Conservation (phyloP, 2,113 vertebrate species). For the Pluvianellus socialis region DNA sequence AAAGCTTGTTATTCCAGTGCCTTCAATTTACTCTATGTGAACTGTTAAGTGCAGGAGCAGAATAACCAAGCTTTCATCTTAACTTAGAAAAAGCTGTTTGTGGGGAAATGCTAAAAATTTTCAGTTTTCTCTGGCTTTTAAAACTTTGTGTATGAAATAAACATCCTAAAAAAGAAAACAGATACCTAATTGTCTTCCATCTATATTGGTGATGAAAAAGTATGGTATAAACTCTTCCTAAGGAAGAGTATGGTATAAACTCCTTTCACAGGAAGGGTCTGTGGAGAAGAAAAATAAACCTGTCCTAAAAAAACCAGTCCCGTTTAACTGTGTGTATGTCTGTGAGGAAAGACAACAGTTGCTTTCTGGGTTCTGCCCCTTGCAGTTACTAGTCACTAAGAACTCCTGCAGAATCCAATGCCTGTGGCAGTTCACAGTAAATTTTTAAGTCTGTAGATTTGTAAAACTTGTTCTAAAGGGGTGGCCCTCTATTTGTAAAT, state of each 20-base stretch:
- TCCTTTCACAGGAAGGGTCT: too few species aligned
- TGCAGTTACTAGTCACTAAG: neutral
- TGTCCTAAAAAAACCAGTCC: neutral
- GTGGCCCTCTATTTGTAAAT: neutral
- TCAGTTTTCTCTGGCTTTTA: neutral
- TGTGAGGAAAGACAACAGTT: neutral
- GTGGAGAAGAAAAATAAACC: neutral
- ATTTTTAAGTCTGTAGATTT: neutral
- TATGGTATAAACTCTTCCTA: neutral
- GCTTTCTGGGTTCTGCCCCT: neutral
- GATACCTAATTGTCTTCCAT: neutral
- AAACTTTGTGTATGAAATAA: neutral
- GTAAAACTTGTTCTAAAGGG: neutral
- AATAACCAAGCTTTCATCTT: neutral
- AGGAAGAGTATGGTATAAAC: neutral
- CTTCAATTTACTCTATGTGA: conserved; percentile 81
- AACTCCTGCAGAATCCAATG: neutral
- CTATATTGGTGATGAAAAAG: neutral
- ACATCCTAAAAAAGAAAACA: neutral
- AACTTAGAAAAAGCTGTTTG: neutral
- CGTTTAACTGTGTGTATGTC: neutral
- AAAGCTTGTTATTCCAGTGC: conserved; percentile 87
- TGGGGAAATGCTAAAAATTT: neutral
- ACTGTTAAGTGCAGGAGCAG: conserved; percentile 56
- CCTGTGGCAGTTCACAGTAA: neutral